Base-by-base conservation (phyloP, 2,113 vertebrate species). In the Mustela lutreola region DNA sequence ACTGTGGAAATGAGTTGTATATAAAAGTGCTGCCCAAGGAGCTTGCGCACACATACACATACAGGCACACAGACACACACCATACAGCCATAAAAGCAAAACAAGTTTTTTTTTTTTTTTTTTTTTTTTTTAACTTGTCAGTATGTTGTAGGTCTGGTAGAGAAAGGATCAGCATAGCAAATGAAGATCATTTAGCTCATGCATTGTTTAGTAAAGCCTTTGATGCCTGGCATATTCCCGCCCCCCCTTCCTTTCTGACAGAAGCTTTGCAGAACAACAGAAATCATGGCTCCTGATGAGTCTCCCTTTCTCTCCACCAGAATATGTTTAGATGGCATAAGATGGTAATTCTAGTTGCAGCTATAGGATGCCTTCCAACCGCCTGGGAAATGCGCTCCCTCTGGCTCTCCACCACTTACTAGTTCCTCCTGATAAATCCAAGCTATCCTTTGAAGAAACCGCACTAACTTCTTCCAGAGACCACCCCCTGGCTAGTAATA, bases 401-500 rank as follows among this genome's bases (percentile, higher is more conserved):
- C 31, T 39, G 7, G 56, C 89, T 65, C 80, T 50, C 60, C 39
- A 70, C 33, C 76, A 16, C 80, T 10, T 1, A 0, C 50, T 76
- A 75, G 79, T 48, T 92, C 89, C 89, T 80, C 50, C 24, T 76
- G 94, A 89, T 53, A 48, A 0, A 24, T 65, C 93, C 78, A 75
- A 95, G 81, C 33, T 50, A 31, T 80, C 65, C 33, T 79, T 48
- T 78, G 80, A 97, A 1, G 9, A 97, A 95, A 45, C 48, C 80
- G 78, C 45, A 80, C 42, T 48, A 78, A 96, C 88, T 42, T 93
- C 98, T 96, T 70, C 85, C 22, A 83, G 79, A 89, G 42, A 63
- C 81, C 91, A 95, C 96, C 65, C 76, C 73, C 96, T 39, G n/a
- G 19, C 39, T 79, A 60, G 62, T 76, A 94, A 94, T 95, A 97